A percentile compares a stretch with the other conserved stretches of the same genome.
Conservation (phyloP, 2,113 vertebrate genomes). For the Scatophagus argus region DNA sequence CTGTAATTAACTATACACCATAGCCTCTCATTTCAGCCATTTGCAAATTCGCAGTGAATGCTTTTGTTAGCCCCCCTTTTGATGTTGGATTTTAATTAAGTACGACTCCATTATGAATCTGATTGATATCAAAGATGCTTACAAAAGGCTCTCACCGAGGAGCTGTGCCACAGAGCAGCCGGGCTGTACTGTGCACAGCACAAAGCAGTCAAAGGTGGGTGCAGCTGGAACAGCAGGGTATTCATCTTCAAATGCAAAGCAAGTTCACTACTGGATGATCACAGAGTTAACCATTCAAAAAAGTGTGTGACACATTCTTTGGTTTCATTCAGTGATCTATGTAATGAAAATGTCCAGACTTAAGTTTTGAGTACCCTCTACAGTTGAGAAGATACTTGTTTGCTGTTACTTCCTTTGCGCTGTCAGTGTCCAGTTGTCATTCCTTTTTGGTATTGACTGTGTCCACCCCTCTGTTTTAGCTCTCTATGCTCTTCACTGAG, state of each 20-base stretch:
- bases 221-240: constrained; percentile 15
- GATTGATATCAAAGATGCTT: constrained; percentile 62
- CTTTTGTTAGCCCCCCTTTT: constrained; percentile 68
- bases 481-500: constrained; percentile 98
- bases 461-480: constrained; percentile 80
- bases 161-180: constrained; percentile 20
- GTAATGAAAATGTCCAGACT: background rate
- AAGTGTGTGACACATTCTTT: background rate
- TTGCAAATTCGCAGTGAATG: constrained; percentile 73
- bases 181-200: constrained; percentile 27
- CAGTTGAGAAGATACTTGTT: background rate
- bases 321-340: constrained; percentile 4
- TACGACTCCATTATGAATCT: constrained; percentile 57
- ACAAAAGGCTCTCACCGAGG: constrained; percentile 46
- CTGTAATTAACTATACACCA: constrained; percentile 63
- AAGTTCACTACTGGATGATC: constrained; percentile 20
- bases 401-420: background rate
- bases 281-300: constrained; percentile 5
- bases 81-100: constrained; percentile 74
- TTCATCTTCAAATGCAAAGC: constrained; percentile 43
- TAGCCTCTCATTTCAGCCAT: constrained; percentile 57
- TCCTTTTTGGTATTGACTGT: constrained; percentile 23
- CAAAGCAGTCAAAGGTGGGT: constrained; percentile 1
- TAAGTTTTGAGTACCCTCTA: background rate
- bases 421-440: background rate